phyloP scores from a whole-genome alignment of 2,797 vertebrate genomes.

The Myripristis jacobus region DNA sequence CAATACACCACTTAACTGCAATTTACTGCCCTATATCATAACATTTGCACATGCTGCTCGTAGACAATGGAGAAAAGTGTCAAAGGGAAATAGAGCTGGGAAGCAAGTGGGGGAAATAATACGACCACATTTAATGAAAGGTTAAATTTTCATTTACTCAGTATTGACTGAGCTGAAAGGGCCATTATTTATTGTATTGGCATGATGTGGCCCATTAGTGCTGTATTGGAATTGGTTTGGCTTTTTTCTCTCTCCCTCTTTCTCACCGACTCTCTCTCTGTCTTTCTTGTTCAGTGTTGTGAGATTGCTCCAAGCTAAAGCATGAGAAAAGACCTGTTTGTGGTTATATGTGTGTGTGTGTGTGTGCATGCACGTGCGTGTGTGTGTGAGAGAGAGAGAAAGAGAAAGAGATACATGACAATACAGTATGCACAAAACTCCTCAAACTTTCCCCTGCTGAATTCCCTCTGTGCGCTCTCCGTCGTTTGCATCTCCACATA shows the following conservation, averaged over 20 bases:
- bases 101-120: conserved; percentile 84
- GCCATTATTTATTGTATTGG: conserved; percentile 90
- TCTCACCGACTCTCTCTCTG: conserved; percentile 66
- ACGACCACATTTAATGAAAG: conserved; percentile 88
- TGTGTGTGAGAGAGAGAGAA: conserved; percentile 36
- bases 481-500: conserved; percentile 67
- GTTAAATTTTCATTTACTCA: conserved; percentile 89
- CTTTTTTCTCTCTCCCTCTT: conserved; percentile 71
- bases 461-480: conserved; percentile 30
- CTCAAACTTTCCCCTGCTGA: conserved; percentile 69
- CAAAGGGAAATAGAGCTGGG: conserved; percentile 77
- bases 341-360: conserved; percentile 41
- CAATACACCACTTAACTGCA: conserved; percentile 51
- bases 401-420: conserved; percentile 13
- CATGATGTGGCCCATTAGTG: conserved; percentile 91
- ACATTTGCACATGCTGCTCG: conserved; percentile 73
- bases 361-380: conserved; percentile 35
- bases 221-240: conserved; percentile 88
- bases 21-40: conserved; percentile 50
- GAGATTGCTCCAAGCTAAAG: conserved; percentile 84
- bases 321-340: conserved; percentile 71
- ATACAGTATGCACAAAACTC: conserved; percentile 16
- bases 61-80: conserved; percentile 71
- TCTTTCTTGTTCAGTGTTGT: conserved; percentile 72
- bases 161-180: conserved; percentile 88